These are phyloP conservation scores for Eonycteris spelaea DNA, from an alignment of 2,113 vertebrate genomes.

Conservation along the genomic window DNA sequence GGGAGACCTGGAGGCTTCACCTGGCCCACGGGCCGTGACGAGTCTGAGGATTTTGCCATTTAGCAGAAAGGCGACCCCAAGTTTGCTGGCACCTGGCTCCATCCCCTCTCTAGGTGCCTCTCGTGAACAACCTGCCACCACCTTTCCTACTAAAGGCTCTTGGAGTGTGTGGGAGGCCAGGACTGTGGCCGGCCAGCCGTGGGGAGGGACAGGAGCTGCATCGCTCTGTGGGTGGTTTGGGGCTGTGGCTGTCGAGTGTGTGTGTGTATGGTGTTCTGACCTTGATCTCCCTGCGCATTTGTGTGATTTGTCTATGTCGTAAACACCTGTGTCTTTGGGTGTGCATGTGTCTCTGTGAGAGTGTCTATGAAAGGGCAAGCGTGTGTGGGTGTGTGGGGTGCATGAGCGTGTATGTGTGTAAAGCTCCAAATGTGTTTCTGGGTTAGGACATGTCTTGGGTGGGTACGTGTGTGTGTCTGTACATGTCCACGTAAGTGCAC, in stretches of 20 bases:
- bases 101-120: not conserved
- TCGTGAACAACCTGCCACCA: not conserved
- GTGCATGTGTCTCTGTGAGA: not conserved
- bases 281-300: not conserved
- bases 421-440: not conserved
- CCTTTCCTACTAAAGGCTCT: not conserved
- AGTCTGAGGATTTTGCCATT: not conserved
- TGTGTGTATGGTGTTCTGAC: not conserved
- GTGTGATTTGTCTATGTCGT: not conserved
- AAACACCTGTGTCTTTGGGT: not conserved
- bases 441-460: not conserved
- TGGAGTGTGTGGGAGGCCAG: not conserved
- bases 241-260: not conserved
- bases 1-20: not conserved
- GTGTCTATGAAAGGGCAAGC: not conserved
- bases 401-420: not conserved
- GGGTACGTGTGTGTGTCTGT: not conserved
- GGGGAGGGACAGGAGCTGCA: not conserved
- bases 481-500: not conserved
- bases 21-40: rapidly evolving
- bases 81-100: not conserved
- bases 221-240: too few species aligned
- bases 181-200: rapidly evolving
- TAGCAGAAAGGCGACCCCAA: not conserved
- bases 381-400: not conserved